These are phyloP conservation scores for Sicus ferrugineus DNA, from an alignment of 2,888 invertebrate genomes.

Conservation along the genomic window DNA sequence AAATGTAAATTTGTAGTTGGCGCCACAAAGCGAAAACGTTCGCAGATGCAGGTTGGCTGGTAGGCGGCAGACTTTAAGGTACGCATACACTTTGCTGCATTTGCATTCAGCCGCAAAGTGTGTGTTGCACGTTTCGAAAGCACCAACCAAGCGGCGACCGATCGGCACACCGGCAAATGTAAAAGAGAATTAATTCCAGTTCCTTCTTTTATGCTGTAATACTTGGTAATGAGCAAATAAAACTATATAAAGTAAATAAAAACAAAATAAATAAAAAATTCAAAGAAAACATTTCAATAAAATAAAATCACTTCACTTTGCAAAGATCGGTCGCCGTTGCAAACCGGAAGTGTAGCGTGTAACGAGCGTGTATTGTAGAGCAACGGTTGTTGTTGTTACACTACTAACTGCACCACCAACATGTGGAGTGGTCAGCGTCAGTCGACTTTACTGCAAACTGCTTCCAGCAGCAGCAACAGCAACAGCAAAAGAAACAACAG, in stretches of 20 bases:
- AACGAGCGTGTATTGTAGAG: neutral
- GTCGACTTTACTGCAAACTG: neutral
- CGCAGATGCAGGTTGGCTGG: neutral
- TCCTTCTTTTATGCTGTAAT: too few relatives aligned
- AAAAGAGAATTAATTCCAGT: too few relatives aligned
- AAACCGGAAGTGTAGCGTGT: too few relatives aligned
- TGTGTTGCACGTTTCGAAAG: constrained; percentile 1
- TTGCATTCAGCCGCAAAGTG: neutral
- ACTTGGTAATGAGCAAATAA: too few relatives aligned
- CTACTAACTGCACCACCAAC: neutral
- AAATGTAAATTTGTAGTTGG: constrained; percentile 11
- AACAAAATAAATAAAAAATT: too few relatives aligned
- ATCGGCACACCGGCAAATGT: too few relatives aligned
- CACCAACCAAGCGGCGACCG: constrained; percentile 6
- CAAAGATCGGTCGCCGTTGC: too few relatives aligned
- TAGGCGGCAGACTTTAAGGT: neutral
- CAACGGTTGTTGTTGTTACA: neutral
- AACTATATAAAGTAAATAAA: too few relatives aligned
- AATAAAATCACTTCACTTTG: too few relatives aligned
- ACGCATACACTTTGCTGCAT: neutral
- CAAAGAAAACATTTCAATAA: too few relatives aligned
- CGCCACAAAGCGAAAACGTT: constrained; percentile 3
- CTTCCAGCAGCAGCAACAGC: neutral
- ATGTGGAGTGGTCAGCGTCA: neutral
- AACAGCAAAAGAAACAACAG: constrained; percentile 10